A percentile compares a stretch with the other conserved stretches of the same genome.
phyloP scores from a whole-genome alignment of 2,797 vertebrate species.

The Podarcis siculus region DNA sequence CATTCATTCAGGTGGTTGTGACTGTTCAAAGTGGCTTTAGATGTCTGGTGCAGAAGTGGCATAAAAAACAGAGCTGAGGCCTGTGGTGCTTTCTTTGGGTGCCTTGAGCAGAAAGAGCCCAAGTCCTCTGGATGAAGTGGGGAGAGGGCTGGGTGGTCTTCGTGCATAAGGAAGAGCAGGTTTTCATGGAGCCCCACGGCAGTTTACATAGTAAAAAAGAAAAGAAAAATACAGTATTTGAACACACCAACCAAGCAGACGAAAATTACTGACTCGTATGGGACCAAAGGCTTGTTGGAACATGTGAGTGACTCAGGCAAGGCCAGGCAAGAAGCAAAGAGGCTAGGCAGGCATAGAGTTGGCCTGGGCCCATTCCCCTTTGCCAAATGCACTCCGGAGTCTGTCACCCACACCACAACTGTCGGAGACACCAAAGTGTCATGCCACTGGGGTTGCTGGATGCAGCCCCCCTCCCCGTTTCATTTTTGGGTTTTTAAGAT shows the following conservation, averaged over 20 bases:
- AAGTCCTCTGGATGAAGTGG: no score
- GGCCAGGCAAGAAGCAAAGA: neutral
- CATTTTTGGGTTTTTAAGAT: constrained; percentile 1
- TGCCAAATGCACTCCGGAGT: neutral
- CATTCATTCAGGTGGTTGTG: no score
- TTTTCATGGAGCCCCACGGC: no score
- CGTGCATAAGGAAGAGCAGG: no score
- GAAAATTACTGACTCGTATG: neutral
- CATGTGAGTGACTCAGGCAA: neutral
- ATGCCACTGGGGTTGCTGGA: neutral
- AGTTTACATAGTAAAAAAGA: neutral
- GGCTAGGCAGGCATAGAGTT: neutral
- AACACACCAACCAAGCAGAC: neutral
- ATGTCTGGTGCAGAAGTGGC: no score
- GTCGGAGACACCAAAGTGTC: neutral
- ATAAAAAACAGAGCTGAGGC: no score
- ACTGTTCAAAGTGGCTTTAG: no score
- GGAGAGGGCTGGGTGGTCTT: no score
- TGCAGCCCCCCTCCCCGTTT: no score
- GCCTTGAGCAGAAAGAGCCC: no score
- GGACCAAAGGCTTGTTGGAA: neutral
- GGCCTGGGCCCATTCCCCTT: neutral
- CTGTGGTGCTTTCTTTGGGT: no score
- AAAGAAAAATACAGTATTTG: neutral
- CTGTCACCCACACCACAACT: neutral